Conservation (phyloP, 1,140 invertebrate genomes). For the Aphis gossypii region DNA sequence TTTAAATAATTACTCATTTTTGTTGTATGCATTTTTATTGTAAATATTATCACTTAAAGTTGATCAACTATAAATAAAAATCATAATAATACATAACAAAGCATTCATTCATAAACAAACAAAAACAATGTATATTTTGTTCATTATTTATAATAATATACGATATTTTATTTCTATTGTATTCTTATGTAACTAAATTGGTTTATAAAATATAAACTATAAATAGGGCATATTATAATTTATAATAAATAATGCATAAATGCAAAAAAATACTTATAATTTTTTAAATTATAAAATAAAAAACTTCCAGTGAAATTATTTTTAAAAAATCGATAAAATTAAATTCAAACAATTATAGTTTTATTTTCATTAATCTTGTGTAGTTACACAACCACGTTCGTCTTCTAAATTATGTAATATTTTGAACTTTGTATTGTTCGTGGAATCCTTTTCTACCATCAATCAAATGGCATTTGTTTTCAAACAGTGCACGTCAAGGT, state of each 20-base stretch:
- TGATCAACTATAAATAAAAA: neutral
- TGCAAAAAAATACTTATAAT: too few species aligned
- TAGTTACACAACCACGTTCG: neutral
- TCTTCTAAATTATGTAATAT: constrained; percentile 42
- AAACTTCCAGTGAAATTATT: neutral
- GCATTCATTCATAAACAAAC: too few species aligned
- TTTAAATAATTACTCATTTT: neutral
- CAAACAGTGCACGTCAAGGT: constrained; percentile 33
- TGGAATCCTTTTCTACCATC: constrained; percentile 25
- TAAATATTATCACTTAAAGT: neutral
- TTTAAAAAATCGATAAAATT: neutral
- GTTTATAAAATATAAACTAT: neutral
- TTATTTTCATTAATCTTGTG: constrained; percentile 32
- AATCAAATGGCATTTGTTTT: constrained; percentile 43
- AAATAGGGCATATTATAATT: neutral
- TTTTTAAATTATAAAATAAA: too few species aligned
- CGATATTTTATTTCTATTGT: neutral
- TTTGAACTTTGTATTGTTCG: constrained; percentile 29
- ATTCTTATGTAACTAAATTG: neutral
- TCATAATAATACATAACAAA: too few species aligned
- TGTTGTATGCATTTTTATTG: neutral
- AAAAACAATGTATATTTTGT: neutral
- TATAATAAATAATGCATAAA: too few species aligned
- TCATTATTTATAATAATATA: neutral
- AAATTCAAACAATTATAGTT: neutral